These are phyloP conservation scores for Bucorvus abyssinicus DNA, from an alignment of 2,797 vertebrate genomes.

Conservation along the genomic window DNA sequence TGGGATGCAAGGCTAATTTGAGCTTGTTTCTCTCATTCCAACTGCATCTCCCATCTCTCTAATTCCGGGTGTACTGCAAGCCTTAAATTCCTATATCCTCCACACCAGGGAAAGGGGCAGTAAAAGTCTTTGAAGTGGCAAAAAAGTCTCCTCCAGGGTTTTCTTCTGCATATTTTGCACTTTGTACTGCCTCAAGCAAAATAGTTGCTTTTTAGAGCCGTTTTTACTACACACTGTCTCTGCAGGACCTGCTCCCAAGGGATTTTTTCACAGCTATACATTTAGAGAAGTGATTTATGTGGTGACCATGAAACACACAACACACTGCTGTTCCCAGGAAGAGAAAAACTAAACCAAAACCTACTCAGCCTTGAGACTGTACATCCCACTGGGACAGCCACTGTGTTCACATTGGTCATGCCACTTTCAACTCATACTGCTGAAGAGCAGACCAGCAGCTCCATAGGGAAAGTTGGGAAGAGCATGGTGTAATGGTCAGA, in stretches of 20 bases:
- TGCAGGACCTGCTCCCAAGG: not conserved
- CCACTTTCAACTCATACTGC: not conserved
- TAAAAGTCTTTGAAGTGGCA: not conserved
- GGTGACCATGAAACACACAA: not conserved
- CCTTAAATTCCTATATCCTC: not conserved
- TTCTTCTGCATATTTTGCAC: not conserved
- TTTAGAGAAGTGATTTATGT: not conserved
- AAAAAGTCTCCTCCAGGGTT: not conserved
- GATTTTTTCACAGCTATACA: not conserved
- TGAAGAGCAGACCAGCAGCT: not conserved
- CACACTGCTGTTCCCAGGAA: not conserved
- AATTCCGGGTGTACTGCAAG: not conserved
- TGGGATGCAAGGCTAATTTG: not conserved
- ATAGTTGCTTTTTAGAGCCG: not conserved
- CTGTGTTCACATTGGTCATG: not conserved
- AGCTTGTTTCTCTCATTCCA: not conserved
- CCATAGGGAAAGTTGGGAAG: not conserved
- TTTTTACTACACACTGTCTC: not conserved
- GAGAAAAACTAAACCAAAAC: not conserved
- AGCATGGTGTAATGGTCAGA: not conserved
- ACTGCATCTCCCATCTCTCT: not conserved
- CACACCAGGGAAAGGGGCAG: not conserved
- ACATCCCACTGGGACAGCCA: not conserved
- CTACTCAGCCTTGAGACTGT: not conserved
- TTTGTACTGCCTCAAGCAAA: not conserved